A percentile compares a stretch with the other conserved stretches of the same genome.
phyloP scores from a whole-genome alignment of 2,113 vertebrate genomes.

The Solea senegalensis region DNA sequence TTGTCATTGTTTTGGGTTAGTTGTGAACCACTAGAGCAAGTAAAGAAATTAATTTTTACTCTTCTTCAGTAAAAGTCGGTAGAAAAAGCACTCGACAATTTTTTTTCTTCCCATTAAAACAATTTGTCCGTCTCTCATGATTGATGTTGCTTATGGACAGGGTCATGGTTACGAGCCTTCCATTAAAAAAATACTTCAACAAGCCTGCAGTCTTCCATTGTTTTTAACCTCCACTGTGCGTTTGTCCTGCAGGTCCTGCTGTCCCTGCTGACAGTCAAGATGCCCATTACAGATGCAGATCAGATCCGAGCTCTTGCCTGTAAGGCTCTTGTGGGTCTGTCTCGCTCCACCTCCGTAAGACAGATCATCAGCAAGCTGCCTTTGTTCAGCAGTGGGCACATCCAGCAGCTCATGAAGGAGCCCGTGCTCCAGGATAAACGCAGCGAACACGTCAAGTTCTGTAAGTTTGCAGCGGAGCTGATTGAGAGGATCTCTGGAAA shows the following conservation, averaged over 20 bases:
- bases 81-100: neutral
- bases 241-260: slow-evolving; percentile 83
- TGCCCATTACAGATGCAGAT: slow-evolving; percentile 97
- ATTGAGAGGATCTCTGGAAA: slow-evolving; percentile 97
- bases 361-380: slow-evolving; percentile 99
- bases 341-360: slow-evolving; percentile 90
- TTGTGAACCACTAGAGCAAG: too few relatives aligned
- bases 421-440: slow-evolving; percentile 98
- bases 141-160: neutral
- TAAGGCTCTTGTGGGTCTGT: slow-evolving; percentile 95
- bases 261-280: slow-evolving; percentile 94
- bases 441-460: slow-evolving; percentile 96
- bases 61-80: neutral
- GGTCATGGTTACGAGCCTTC: neutral
- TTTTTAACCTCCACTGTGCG: slow-evolving; percentile 6
- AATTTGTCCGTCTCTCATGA: neutral
- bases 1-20: too few relatives aligned
- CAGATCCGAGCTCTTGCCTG: slow-evolving; percentile 95
- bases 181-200: neutral
- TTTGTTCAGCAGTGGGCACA: slow-evolving; percentile 97
- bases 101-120: neutral
- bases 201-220: neutral
- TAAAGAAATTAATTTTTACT: too few relatives aligned
- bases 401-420: slow-evolving; percentile 99
- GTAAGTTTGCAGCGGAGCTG: slow-evolving; percentile 94